Evolutionary conservation across 2,888 invertebrate species (phyloP), one percentile per base, ranked within the genome.

Genomic region (Stenodera caucasica): DNA sequence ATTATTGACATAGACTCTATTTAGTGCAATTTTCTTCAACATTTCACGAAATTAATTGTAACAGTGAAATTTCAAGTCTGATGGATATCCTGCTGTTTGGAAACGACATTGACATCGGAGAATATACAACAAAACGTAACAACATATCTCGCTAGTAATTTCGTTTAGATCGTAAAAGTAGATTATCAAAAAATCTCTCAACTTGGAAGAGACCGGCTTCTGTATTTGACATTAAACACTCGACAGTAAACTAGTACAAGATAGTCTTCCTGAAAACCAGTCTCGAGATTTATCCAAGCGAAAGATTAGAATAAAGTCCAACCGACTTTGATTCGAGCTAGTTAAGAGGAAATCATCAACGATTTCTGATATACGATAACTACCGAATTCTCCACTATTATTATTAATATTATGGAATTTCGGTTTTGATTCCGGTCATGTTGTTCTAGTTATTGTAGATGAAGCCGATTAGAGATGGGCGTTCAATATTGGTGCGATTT

Each of bases 161-260:
- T 64, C 60, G 63, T 66, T 64, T 61, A 69, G 69, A 69, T 69
- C 60, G 61, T 59, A 51, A 58, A 35, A 53, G 49, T 59, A 60
- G 69, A 67, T 67, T 65, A 64, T 65, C 58, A 54, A 60, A 57
- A 60, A 64, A 67, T 66, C 63, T 65, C 64, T 32, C 49, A 57
- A 53, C 29, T 21, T 45, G 45, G 45, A 45, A 45, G 45, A 59
- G 59, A 52, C 56, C 32, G 57, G 56, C 60, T 60, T 53, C 60
- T 53, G 56, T 40, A 56, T 45, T 52, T 32, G 52, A 40, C 37
- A 52, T 21, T 26, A 30, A 37, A 33, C 23, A 45, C 26, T 51
- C 49, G 52, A 33, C 52, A 33, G 52, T 30, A 32, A 52, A 45
- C 45, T 45, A 45, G 45, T 21, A 45, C 45, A 45, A 45, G 45